phyloP scores from a whole-genome alignment of 2,113 vertebrate species.

The Cynoglossus semilaevis region DNA sequence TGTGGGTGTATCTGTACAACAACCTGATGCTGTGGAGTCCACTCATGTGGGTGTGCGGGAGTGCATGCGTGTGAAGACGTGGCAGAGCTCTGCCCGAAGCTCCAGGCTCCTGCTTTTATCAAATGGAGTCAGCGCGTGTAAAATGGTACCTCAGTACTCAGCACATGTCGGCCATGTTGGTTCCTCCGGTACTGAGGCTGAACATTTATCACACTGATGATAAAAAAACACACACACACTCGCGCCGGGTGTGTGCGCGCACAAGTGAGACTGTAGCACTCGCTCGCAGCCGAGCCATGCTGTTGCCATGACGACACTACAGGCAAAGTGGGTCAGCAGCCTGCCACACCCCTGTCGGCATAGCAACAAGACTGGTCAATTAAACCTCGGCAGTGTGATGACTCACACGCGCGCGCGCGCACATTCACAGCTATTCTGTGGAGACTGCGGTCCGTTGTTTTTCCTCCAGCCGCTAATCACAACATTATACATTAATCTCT shows the following conservation, averaged over 20 bases:
- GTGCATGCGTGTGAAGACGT: too few relatives aligned
- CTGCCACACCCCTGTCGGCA: conserved; percentile 69
- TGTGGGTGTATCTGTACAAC: too few relatives aligned
- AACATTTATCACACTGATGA: not conserved
- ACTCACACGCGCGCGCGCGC: conserved; percentile 35
- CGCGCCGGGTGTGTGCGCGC: conserved; percentile 2
- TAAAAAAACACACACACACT: conserved; percentile 5
- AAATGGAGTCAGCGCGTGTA: conserved; percentile 20
- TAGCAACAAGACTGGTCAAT: conserved; percentile 65
- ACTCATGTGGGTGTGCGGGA: too few relatives aligned
- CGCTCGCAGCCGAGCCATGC: conserved; percentile 22
- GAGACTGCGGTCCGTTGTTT: too few relatives aligned
- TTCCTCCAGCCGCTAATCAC: too few relatives aligned
- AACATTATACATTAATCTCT: too few relatives aligned
- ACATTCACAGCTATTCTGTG: not conserved
- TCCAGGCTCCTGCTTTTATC: conserved; percentile 2
- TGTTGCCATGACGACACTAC: conserved; percentile 68
- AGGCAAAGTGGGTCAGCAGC: conserved; percentile 73
- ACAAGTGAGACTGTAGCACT: conserved; percentile 30
- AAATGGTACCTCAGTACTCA: conserved; percentile 31
- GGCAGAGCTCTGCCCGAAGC: too few relatives aligned
- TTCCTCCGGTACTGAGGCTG: not conserved
- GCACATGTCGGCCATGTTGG: conserved; percentile 20
- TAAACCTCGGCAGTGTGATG: conserved; percentile 56
- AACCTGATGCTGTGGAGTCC: too few relatives aligned